These are phyloP conservation scores for Operophtera brumata DNA, from an alignment of 2,888 invertebrate species.

Conservation along the genomic window DNA sequence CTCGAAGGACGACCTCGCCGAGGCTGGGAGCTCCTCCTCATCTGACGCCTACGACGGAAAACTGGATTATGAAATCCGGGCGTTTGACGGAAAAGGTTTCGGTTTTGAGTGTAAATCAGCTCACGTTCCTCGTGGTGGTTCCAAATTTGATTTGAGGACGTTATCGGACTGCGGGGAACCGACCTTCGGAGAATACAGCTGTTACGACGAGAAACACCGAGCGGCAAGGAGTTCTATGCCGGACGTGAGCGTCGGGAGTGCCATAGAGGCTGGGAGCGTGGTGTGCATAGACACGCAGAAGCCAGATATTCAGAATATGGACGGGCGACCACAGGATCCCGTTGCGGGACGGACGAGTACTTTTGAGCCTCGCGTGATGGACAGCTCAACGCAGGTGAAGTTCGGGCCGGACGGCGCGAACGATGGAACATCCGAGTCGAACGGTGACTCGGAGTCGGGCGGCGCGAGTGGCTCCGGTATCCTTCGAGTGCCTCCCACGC, in stretches of 20 bases:
- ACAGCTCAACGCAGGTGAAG: slow-evolving; percentile 76
- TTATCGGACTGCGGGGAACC: slow-evolving; percentile 78
- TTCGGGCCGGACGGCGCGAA: slow-evolving; percentile 66
- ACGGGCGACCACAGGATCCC: slow-evolving; percentile 57
- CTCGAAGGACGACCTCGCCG: slow-evolving; percentile 88
- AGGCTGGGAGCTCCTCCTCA: slow-evolving; percentile 85
- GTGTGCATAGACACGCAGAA: slow-evolving; percentile 78
- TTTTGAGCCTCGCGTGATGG: slow-evolving; percentile 75
- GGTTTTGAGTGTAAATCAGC: slow-evolving; percentile 81
- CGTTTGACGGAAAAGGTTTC: slow-evolving; percentile 78
- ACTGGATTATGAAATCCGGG: slow-evolving; percentile 74
- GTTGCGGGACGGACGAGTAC: slow-evolving; percentile 71
- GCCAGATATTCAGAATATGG: slow-evolving; percentile 75
- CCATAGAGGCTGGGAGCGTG: slow-evolving; percentile 81
- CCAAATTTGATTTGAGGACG: slow-evolving; percentile 75
- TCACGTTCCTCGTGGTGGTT: slow-evolving; percentile 74
- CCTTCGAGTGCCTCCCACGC: slow-evolving; percentile 68
- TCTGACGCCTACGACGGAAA: slow-evolving; percentile 83
- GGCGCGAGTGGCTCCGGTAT: slow-evolving; percentile 70
- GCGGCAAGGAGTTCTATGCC: slow-evolving; percentile 81
- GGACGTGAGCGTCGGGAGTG: slow-evolving; percentile 81
- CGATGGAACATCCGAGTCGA: slow-evolving; percentile 69
- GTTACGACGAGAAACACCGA: slow-evolving; percentile 82
- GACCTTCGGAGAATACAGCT: slow-evolving; percentile 84
- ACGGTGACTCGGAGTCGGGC: slow-evolving; percentile 68